Evolutionary conservation across 2,888 invertebrate genomes (phyloP), one percentile per base, ranked within the genome.

Genomic region (Lycia hirtaria): DNA sequence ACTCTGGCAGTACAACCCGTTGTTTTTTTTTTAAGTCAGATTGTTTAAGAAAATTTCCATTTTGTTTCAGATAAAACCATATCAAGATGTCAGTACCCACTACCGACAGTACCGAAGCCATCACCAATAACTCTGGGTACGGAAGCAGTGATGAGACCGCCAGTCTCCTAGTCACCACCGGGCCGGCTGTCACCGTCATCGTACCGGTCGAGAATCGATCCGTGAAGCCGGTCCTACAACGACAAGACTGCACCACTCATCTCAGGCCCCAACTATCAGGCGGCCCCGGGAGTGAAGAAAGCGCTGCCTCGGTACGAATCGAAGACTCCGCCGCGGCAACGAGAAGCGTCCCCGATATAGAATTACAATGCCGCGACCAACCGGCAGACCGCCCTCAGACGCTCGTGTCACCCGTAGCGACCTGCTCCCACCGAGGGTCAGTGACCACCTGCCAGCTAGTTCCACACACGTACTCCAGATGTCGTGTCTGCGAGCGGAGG

Each of bases 171-270:
- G 94, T 95, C 63, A 94, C 94, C 62, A 93, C 94, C 64, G 93
- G 94, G 52, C 93, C 94, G 38, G 89, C 93, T 7, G 93, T 94
- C 71, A 92, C 91, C 28, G 87, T 92, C 49, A 88, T 91, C 64
- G 87, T 90, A 5, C 89, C 93, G 37, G 81, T 92, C 49, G 88
- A 93, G 65, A 90, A 87, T 64, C 81, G 87, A 77, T 87, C 93
- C 57, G 93, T 93, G 57, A 97, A 97, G 83, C 97, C 97, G 67
- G 95, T 96, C 63, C 92, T 97, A 67, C 97, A 96, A 92, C 94
- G 97, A 67, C 97, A 97, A 89, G 97, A 97, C 89, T 96, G 97
- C 72, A 96, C 97, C 43, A 96, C 97, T 48, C 94, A 94, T 78
- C 94, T 96, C 56, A 94, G 95, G 68, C 94, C 94, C 57, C 94